Conservation (phyloP, 2,113 vertebrate species). For the Campylomormyrus tamandua region DNA sequence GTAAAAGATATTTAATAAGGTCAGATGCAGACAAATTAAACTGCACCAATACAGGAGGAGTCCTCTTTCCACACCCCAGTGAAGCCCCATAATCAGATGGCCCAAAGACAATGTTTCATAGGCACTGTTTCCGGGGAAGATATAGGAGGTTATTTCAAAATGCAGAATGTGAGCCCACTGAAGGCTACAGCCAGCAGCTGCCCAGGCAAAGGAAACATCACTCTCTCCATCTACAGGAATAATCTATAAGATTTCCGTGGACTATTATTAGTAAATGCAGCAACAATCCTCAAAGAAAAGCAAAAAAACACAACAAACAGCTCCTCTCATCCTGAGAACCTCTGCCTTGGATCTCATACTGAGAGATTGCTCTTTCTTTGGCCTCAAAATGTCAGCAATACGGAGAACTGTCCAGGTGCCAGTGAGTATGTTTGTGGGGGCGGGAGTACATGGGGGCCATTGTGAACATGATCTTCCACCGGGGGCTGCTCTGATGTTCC, state of each 20-base stretch:
- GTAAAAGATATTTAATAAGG: background rate
- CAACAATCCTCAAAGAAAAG: background rate
- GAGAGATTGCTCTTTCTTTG: slow-evolving; percentile 37
- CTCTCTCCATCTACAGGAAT: background rate
- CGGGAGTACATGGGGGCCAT: background rate
- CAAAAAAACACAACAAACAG: slow-evolving; percentile 22
- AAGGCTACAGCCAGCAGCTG: background rate
- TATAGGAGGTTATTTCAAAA: background rate
- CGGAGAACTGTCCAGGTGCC: background rate
- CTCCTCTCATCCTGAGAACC: slow-evolving; percentile 29
- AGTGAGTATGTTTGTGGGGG: background rate
- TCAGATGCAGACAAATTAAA: background rate
- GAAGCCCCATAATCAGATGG: background rate
- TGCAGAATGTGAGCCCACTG: background rate
- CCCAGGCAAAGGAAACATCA: background rate
- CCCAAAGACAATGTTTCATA: background rate
- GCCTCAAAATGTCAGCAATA: background rate
- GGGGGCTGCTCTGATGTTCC: slow-evolving; percentile 48
- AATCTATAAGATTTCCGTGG: background rate
- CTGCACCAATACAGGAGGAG: background rate
- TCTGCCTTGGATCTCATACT: slow-evolving; percentile 11
- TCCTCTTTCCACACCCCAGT: background rate
- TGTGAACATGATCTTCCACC: slow-evolving; percentile 37
- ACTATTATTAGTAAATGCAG: background rate
- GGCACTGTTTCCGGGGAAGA: background rate